A percentile compares a stretch with the other conserved stretches of the same genome.
These are phyloP conservation scores for Dolichoris vasculosae DNA, from an alignment of 1,140 invertebrate genomes.

Conservation along the genomic window DNA sequence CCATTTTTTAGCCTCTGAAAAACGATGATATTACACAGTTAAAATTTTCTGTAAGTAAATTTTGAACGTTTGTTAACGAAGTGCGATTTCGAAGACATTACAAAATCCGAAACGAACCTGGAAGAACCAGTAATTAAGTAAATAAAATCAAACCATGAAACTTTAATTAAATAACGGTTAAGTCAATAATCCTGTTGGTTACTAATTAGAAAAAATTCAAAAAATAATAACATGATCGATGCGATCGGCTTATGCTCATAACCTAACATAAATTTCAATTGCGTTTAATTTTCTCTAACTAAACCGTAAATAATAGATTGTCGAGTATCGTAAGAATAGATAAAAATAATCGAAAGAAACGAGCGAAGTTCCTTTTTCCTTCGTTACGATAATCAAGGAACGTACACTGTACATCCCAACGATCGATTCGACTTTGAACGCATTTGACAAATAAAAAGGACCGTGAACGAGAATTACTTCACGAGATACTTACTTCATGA, in stretches of 20 bases:
- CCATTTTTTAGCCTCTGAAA: constrained; percentile 75
- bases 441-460: background rate
- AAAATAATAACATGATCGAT: constrained; percentile 36
- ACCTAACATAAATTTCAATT: constrained; percentile 15
- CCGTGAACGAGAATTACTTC: background rate
- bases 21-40: background rate
- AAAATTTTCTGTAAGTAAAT: background rate
- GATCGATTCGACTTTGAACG: background rate
- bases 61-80: background rate
- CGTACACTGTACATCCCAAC: background rate
- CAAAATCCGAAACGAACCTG: background rate
- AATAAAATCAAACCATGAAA: too few species aligned
- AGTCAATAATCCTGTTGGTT: background rate
- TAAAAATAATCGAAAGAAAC: background rate
- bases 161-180: background rate
- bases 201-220: constrained; percentile 10
- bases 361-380: background rate
- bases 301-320: too few species aligned
- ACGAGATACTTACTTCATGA: constrained; percentile 44
- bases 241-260: constrained; percentile 36
- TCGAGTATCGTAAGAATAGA: background rate
- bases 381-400: background rate
- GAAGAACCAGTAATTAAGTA: background rate
- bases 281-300: background rate
- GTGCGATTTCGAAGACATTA: background rate